Percentiles rank a stretch among this genome's conserved stretches.
These are phyloP conservation scores for Philopotamus ludificatus DNA, from an alignment of 1,140 invertebrate species.

Conservation along the genomic window DNA sequence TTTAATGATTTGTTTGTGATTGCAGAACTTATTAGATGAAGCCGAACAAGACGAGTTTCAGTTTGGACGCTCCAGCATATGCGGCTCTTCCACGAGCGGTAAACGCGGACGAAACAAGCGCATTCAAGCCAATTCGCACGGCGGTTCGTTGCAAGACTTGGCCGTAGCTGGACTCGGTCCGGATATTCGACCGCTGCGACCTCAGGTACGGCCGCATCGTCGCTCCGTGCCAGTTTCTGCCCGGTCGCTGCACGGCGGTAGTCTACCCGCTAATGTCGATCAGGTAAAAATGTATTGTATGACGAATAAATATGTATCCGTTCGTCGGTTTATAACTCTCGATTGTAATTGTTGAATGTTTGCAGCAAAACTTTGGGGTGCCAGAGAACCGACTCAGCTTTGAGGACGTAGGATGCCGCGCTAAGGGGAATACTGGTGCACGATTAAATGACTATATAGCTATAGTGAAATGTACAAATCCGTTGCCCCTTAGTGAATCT, in stretches of 20 bases:
- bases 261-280: constrained; percentile 54
- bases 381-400: constrained; percentile 29
- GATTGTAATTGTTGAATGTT: background rate
- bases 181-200: constrained; percentile 45
- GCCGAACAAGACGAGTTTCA: constrained; percentile 46
- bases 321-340: background rate
- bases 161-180: constrained; percentile 48
- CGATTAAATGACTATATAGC: constrained; percentile 48
- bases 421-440: background rate
- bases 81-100: constrained; percentile 33
- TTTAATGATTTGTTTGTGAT: constrained; percentile 8
- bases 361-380: constrained; percentile 36
- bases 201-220: constrained; percentile 45
- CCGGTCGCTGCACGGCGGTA: constrained; percentile 51
- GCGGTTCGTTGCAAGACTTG: constrained; percentile 48
- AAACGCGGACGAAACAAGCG: constrained; percentile 43
- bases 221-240: constrained; percentile 47
- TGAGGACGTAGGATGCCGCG: constrained; percentile 43
- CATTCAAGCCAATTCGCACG: constrained; percentile 45
- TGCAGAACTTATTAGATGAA: constrained; percentile 51
- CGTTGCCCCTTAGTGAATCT: constrained; percentile 50
- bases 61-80: constrained; percentile 40
- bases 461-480: constrained; percentile 55
- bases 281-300: constrained; percentile 45
- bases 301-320: background rate